Evolutionary conservation across 2,888 invertebrate species (phyloP).

Genomic region (Acronicta leporina): DNA sequence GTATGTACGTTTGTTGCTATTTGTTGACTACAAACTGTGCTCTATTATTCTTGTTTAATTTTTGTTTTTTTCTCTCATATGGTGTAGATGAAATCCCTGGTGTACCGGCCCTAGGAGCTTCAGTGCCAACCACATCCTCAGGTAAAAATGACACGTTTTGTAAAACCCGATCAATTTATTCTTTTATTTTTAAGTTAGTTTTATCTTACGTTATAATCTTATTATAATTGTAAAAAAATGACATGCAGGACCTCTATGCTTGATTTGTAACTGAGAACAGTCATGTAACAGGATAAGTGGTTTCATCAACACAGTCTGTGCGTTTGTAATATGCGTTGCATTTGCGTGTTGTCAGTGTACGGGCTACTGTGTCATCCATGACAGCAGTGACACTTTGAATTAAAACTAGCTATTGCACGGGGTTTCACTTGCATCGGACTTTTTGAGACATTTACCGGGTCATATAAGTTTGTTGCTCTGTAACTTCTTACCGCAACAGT

Average conservation of each 20-base stretch:
- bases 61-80: conserved; percentile 16
- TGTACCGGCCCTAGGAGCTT: neutral
- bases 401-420: too few species aligned
- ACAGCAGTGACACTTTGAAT: conserved; percentile 3
- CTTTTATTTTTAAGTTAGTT: neutral
- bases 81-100: conserved; percentile 7
- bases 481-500: too few species aligned
- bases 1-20: too few species aligned
- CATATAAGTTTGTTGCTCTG: too few species aligned
- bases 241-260: too few species aligned
- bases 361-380: conserved; percentile 8
- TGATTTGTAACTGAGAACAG: neutral
- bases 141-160: neutral
- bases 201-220: conserved; percentile 12
- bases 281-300: conserved; percentile 3
- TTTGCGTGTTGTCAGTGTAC: conserved; percentile 7
- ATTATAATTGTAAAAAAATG: neutral
- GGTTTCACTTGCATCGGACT: too few species aligned
- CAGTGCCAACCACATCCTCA: neutral
- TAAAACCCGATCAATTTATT: conserved; percentile 7
- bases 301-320: conserved; percentile 1
- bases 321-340: conserved; percentile 17
- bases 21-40: too few species aligned
- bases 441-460: too few species aligned
- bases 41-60: neutral